Evolutionary conservation across 2,888 invertebrate species (phyloP), one percentile per base, ranked within the genome.

Genomic region (Metacarcinus magister): DNA sequence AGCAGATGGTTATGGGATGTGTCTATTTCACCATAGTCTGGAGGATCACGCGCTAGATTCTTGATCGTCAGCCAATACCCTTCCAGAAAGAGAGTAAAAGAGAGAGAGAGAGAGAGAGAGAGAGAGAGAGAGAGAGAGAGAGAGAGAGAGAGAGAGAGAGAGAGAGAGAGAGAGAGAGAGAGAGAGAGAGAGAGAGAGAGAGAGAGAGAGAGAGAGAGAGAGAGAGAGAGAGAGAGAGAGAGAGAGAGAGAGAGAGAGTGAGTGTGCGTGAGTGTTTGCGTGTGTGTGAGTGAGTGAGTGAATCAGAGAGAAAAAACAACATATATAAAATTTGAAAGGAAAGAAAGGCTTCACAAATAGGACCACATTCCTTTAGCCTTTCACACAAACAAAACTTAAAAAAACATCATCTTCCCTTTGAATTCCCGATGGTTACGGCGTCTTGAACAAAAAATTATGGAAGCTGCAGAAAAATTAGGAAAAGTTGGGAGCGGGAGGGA

Each of bases 111-210:
- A 28, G 44, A 28, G 90, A 90, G 28, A 13, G 39, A 23, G 90
- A 48, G 46, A n/a, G 48, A n/a, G 48, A 44, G 92, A 92, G 92
- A 92, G 92, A 92, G 92, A 92, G 92, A 92, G 67, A 67, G 67
- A 67, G 67, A 46, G 48, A 92, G 23, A 92, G 48, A 48, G 39
- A 93, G 75, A 75, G 67, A 93, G 93, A 91, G 91, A 91, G 91
- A 91, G 91, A 91, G 91, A 91, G 91, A 91, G 90, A 90, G 90
- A 90, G 90, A 75, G 75, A 75, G 90, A 90, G 46, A 90, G 46
- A 90, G 90, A 90, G 46, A 90, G 46, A 75, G 75, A 75, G 90
- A 90, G 46, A 90, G 46, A 90, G 90, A 90, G 46, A 90, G 46
- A 23, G 23, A 90, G 46, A 90, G 43, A 90, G 46, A 90, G 43